phyloP scores from a whole-genome alignment of 2,113 vertebrate species.

The Psittacula cyanocephala region DNA sequence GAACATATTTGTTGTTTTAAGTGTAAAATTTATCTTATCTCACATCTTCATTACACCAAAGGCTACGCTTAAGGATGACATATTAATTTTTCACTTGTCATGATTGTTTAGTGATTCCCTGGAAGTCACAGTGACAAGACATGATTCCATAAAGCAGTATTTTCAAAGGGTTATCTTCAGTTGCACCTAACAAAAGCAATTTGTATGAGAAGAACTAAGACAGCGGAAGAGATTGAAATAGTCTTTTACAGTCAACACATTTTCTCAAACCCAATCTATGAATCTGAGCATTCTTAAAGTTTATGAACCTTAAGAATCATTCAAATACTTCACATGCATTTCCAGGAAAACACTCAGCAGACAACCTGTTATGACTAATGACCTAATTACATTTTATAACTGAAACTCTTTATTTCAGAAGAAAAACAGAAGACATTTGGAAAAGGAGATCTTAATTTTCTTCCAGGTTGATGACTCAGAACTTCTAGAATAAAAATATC shows the following conservation, averaged over 20 bases:
- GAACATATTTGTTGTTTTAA: background rate
- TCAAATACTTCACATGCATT: background rate
- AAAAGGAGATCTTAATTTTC: background rate
- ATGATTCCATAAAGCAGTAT: slow-evolving; percentile 10
- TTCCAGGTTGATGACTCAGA: background rate
- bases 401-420: background rate
- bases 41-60: background rate
- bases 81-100: slow-evolving; percentile 51
- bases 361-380: background rate
- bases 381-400: background rate
- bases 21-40: background rate
- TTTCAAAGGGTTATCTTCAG: background rate
- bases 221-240: background rate
- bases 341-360: background rate
- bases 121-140: background rate
- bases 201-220: background rate
- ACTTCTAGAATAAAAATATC: background rate
- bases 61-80: background rate
- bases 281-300: background rate
- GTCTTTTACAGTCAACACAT: background rate
- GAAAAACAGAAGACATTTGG: background rate
- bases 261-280: background rate
- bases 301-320: background rate
- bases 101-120: slow-evolving; percentile 13
- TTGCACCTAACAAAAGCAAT: background rate